Conservation (phyloP, 2,797 vertebrate genomes). For the Manis pentadactyla region DNA sequence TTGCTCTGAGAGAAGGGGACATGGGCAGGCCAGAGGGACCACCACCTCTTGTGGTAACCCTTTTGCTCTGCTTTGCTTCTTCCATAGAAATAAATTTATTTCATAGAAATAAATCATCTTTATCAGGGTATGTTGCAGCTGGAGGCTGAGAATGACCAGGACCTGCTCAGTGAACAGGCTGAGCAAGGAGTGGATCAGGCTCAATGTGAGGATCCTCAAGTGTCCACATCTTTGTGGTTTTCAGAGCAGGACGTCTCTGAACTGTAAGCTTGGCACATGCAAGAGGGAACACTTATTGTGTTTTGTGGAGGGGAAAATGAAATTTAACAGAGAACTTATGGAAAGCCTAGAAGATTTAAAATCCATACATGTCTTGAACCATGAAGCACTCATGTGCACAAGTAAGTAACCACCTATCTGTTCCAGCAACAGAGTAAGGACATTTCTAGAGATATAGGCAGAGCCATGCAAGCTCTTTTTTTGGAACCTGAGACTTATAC, state of each 20-base stretch:
- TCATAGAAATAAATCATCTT: neutral
- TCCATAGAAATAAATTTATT: neutral
- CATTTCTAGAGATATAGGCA: neutral
- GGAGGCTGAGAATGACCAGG: neutral
- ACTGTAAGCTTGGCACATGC: slow-evolving; percentile 39
- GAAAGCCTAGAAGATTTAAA: neutral
- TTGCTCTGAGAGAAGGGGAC: neutral
- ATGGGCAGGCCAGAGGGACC: neutral
- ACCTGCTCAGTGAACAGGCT: neutral
- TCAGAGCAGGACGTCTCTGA: neutral
- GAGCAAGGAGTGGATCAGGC: neutral
- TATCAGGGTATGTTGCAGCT: neutral
- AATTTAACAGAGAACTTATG: neutral
- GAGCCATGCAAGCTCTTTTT: neutral
- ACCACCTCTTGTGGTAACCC: neutral
- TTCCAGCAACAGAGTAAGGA: neutral
- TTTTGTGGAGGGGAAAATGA: neutral
- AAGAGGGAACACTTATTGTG: neutral
- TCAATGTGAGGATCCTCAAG: neutral
- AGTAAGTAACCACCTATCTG: neutral
- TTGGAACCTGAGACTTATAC: neutral
- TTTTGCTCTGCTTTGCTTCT: slow-evolving; percentile 3
- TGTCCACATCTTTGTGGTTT: neutral
- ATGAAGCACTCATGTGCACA: neutral
- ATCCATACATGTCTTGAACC: neutral